A percentile compares a stretch with the other conserved stretches of the same genome.
These are phyloP conservation scores for Sphaeramia orbicularis DNA, from an alignment of 2,797 vertebrate species.

Conservation along the genomic window DNA sequence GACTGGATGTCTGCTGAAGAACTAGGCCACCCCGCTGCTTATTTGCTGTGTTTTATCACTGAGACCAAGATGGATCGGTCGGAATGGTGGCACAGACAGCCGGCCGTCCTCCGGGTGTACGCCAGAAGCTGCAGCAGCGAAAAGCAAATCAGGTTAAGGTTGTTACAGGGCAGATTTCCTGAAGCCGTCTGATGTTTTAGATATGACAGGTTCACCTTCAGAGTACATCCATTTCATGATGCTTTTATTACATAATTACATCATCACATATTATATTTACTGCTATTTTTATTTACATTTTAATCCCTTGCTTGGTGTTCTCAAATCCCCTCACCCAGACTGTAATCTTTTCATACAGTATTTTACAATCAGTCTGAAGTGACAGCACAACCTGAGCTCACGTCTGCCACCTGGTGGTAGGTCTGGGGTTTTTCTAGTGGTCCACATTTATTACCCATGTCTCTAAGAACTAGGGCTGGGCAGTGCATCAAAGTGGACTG, in stretches of 20 bases:
- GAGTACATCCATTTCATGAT: constrained; percentile 7
- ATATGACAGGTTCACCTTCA: not conserved
- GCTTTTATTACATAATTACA: not conserved
- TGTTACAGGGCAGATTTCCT: constrained; percentile 16
- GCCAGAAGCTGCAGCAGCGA: constrained; percentile 28
- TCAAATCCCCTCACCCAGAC: constrained; percentile 7
- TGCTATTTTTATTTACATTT: not conserved
- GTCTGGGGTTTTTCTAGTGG: not conserved
- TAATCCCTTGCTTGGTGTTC: not conserved
- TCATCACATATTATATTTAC: not conserved
- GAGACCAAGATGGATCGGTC: constrained; percentile 23
- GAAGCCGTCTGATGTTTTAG: not conserved
- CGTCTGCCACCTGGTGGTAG: constrained; percentile 73
- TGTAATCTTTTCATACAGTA: constrained; percentile 5
- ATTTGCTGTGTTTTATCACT: constrained; percentile 25
- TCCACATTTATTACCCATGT: too few species aligned
- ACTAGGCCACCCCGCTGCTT: constrained; percentile 28
- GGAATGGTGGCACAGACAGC: constrained; percentile 29
- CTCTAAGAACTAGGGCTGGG: too few species aligned
- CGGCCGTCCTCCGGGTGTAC: constrained; percentile 35
- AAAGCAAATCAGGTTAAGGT: constrained; percentile 33
- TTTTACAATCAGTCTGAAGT: constrained; percentile 5
- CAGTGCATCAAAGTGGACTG: too few species aligned
- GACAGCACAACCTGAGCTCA: constrained; percentile 38
- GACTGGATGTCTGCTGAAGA: constrained; percentile 5